These are phyloP conservation scores for Macquaria ambigua DNA, from an alignment of 2,113 vertebrate species.

Conservation along the genomic window DNA sequence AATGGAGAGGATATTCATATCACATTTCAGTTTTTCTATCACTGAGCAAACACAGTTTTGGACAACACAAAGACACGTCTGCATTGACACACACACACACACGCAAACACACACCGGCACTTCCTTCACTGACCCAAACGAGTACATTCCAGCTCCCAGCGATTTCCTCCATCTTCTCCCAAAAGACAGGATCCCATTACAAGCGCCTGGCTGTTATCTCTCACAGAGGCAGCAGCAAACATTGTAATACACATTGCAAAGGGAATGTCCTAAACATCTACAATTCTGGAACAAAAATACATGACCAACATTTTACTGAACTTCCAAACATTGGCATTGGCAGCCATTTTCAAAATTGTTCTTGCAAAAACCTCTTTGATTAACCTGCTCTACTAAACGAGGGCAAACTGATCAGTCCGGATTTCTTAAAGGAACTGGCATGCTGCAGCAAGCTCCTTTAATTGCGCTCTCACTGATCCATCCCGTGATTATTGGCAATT, in stretches of 20 bases:
- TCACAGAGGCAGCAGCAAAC: conserved; percentile 47
- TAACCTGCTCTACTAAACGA: conserved; percentile 24
- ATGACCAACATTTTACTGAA: background rate
- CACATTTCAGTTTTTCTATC: conserved; percentile 79
- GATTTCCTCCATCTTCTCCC: conserved; percentile 75
- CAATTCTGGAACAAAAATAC: conserved; percentile 1
- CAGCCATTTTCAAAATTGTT: background rate
- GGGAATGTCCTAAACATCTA: conserved; percentile 15
- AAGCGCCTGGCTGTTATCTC: conserved; percentile 66
- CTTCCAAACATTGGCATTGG: background rate
- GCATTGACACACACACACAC: conserved; percentile 25
- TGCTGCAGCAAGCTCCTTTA: conserved; percentile 47
- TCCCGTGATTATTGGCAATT: conserved; percentile 77
- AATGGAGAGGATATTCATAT: conserved; percentile 82
- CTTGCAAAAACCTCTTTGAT: conserved; percentile 22
- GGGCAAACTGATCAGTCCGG: conserved; percentile 13
- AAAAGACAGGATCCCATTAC: conserved; percentile 78
- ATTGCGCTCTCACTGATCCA: conserved; percentile 65
- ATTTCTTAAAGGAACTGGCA: conserved; percentile 43
- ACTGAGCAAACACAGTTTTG: conserved; percentile 65
- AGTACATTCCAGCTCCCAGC: conserved; percentile 75
- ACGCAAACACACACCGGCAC: conserved; percentile 52
- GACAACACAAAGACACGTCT: conserved; percentile 43
- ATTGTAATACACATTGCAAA: conserved; percentile 23
- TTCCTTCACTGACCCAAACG: conserved; percentile 75